Conservation (phyloP, 2,113 vertebrate species). For the Rhea americana region DNA sequence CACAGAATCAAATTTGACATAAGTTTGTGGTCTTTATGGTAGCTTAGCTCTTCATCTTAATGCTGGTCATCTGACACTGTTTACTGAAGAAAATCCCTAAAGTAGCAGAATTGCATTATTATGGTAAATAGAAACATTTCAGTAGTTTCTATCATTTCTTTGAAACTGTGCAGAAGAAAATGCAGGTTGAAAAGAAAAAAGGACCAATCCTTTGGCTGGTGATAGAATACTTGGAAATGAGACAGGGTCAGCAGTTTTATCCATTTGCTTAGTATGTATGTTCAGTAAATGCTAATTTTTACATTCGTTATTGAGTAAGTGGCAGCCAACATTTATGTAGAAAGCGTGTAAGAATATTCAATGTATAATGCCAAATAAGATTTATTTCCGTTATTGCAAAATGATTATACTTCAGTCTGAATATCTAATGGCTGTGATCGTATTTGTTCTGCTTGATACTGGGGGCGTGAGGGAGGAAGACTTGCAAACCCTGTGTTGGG, state of each 20-base stretch:
- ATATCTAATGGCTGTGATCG: slow-evolving; percentile 9
- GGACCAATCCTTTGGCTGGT: neutral
- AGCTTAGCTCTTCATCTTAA: slow-evolving; percentile 48
- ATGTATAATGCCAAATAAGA: neutral
- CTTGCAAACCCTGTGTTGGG: neutral
- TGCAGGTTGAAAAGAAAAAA: slow-evolving; percentile 20
- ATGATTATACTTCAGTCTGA: neutral
- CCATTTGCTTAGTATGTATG: neutral
- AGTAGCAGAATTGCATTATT: slow-evolving; percentile 31
- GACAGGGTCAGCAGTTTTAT: neutral
- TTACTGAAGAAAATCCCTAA: slow-evolving; percentile 39
- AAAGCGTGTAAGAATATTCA: neutral
- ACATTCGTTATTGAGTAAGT: neutral
- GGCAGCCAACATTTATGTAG: neutral
- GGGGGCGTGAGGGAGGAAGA: neutral
- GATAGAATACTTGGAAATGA: neutral
- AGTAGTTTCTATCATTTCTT: slow-evolving; percentile 45
- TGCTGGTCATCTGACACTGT: slow-evolving; percentile 48
- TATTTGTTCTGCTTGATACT: slow-evolving; percentile 3
- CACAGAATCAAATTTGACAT: slow-evolving; percentile 39
- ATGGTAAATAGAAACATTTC: slow-evolving; percentile 54
- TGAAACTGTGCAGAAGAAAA: neutral
- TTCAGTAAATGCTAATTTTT: slow-evolving; percentile 31
- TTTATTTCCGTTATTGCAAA: neutral
- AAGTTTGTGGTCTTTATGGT: slow-evolving; percentile 50